phyloP scores from a whole-genome alignment of 2,797 vertebrate genomes.

The Gallinago nigripennis region DNA sequence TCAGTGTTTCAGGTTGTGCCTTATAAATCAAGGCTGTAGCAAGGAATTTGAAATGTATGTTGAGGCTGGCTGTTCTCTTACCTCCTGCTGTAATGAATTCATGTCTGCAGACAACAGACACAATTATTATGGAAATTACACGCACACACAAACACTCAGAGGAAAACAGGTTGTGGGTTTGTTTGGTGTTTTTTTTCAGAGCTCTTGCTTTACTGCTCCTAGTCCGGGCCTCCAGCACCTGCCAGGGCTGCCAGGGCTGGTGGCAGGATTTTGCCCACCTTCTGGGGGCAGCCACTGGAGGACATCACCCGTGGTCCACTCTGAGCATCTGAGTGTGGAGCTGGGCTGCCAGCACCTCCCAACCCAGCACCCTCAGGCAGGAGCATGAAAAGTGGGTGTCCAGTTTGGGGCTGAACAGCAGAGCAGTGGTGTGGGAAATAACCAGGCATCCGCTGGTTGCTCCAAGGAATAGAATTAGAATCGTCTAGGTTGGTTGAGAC shows the following conservation, averaged over 20 bases:
- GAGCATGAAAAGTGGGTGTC: background rate
- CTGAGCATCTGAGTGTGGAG: rapidly evolving
- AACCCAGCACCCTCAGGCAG: background rate
- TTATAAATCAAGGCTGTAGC: conserved; percentile 27
- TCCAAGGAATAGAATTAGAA: background rate
- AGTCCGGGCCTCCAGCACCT: background rate
- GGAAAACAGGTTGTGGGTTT: background rate
- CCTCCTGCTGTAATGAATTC: conserved; percentile 56
- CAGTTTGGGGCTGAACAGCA: background rate
- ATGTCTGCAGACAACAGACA: conserved; percentile 63
- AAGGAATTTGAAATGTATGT: conserved; percentile 20
- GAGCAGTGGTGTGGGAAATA: background rate
- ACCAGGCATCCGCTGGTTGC: rapidly evolving
- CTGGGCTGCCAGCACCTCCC: background rate
- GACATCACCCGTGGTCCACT: background rate
- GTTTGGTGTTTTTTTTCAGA: background rate
- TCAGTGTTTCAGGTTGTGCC: background rate
- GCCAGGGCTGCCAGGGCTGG: background rate
- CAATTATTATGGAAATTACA: conserved; percentile 59
- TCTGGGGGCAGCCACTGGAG: rapidly evolving
- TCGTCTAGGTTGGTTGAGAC: background rate
- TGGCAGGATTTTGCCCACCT: background rate
- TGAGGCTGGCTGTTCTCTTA: background rate
- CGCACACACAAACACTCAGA: background rate
- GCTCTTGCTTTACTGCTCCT: background rate